Conservation (phyloP, 2,797 vertebrate species). For the Zenarchopterus dispar region DNA sequence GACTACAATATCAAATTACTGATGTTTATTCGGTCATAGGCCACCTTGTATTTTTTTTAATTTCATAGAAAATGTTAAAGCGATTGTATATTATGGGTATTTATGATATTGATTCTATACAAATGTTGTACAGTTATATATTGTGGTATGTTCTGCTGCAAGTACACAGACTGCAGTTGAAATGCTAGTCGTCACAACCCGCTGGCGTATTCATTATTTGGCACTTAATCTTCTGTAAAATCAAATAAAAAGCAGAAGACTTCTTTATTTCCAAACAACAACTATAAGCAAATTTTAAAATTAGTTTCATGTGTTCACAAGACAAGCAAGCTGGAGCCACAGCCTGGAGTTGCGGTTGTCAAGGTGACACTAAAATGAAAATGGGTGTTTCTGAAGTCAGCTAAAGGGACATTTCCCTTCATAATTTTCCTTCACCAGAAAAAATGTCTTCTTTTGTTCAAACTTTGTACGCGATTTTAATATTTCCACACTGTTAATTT, state of each 20-base stretch:
- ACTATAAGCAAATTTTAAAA: background rate
- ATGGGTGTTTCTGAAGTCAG: constrained; percentile 29
- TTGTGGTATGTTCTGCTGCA: constrained; percentile 79
- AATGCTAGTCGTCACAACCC: constrained; percentile 41
- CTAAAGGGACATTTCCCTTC: constrained; percentile 23
- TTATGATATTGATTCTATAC: too few species aligned
- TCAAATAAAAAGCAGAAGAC: background rate
- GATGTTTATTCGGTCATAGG: background rate
- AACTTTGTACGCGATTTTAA: too few species aligned
- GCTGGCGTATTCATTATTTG: constrained; percentile 46
- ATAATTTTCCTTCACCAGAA: too few species aligned
- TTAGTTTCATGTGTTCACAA: fast-evolving
- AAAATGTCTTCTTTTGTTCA: too few species aligned
- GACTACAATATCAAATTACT: fast-evolving
- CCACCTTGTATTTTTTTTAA: fast-evolving
- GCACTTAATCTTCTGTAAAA: constrained; percentile 15
- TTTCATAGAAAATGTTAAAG: fast-evolving
- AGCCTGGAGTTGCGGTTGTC: constrained; percentile 18
- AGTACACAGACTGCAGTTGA: constrained; percentile 72
- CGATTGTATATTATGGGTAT: fast-evolving
- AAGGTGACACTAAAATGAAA: constrained; percentile 58
- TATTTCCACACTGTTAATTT: too few species aligned
- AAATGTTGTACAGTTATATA: background rate
- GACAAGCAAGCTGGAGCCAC: background rate
- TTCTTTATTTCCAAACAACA: background rate